phyloP scores from a whole-genome alignment of 1,140 invertebrate species.

The Phthorimaea operculella region DNA sequence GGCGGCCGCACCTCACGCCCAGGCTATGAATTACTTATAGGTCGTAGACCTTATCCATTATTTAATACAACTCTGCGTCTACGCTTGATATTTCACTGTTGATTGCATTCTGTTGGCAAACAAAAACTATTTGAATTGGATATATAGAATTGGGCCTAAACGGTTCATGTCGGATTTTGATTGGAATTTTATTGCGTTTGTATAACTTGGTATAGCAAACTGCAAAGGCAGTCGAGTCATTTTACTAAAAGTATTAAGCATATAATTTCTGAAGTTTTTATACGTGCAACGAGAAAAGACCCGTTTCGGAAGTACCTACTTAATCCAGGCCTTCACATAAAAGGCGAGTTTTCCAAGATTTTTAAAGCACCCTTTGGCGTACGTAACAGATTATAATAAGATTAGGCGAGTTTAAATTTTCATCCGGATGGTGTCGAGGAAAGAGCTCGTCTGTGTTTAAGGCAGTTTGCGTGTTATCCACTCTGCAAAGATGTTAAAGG shows the following conservation, averaged over 20 bases:
- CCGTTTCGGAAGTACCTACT: no score
- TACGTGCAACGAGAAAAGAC: no score
- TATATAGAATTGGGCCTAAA: no score
- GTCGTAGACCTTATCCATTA: conserved; percentile 61
- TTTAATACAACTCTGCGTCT: conserved; percentile 22
- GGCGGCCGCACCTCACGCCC: conserved; percentile 52
- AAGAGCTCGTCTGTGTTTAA: neutral
- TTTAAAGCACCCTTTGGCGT: neutral
- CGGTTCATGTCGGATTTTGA: no score
- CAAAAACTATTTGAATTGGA: no score
- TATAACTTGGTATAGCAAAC: no score
- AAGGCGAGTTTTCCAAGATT: neutral
- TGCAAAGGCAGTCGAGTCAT: no score
- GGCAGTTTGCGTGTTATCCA: neutral
- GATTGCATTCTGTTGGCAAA: neutral
- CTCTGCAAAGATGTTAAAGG: neutral
- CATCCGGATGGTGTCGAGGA: neutral
- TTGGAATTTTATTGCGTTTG: no score
- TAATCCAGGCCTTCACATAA: no score
- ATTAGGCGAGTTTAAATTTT: conserved; percentile 1
- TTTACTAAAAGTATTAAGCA: no score
- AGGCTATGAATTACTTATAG: conserved; percentile 66
- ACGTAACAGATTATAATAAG: neutral
- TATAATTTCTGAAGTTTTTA: no score
- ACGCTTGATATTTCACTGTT: neutral